Base-by-base conservation (phyloP, 2,797 vertebrate species). In the Falco peregrinus region DNA sequence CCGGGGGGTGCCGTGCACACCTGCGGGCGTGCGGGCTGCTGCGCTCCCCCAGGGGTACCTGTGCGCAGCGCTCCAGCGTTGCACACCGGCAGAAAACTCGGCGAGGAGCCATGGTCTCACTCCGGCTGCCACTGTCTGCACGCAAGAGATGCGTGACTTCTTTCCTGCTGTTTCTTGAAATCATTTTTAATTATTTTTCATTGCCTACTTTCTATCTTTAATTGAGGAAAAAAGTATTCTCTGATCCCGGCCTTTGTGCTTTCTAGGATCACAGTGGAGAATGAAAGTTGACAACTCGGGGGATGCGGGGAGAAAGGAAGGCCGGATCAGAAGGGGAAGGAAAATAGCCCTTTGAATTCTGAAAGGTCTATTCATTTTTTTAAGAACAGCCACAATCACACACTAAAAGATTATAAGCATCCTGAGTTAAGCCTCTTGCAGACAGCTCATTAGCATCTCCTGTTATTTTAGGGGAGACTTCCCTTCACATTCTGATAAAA, bases 331-430 rank as follows among this genome's bases (percentile, higher is more conserved):
- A 79, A 89, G 31, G 48, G 11, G 67, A 65, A 73, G 50, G 45
- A 74, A 83, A 81, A 68, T 1, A 88, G 73, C 26, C 76, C 79
- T 90, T 41, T 88, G 47, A 79, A 91, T 86, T 57, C 61, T 83
- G 65, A 94, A 89, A 93, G 69, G 68, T 82, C 93, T 84, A 28
- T 74, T 87, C 57, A 39, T 53, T 95, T 90, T 90, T 79, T 11
- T 53, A 70, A 87, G 65, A 81, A n/a, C 73, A 70, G 82, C 51
- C 82, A 90, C 75, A 87, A 69, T 33, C 69, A 61, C 81, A 69
- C 69, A 20, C n/a, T 81, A 63, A 61, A 93, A 84, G 54, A 70
- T 35, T 63, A 61, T 26, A 54, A 69, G 79, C 77, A 95, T 79
- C 79, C 53, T 6, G 24, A 93, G 39, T 53, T 71, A 70, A 80